Evolutionary conservation across 2,797 vertebrate species (phyloP).

Genomic region (Brachyalestes nurse): DNA sequence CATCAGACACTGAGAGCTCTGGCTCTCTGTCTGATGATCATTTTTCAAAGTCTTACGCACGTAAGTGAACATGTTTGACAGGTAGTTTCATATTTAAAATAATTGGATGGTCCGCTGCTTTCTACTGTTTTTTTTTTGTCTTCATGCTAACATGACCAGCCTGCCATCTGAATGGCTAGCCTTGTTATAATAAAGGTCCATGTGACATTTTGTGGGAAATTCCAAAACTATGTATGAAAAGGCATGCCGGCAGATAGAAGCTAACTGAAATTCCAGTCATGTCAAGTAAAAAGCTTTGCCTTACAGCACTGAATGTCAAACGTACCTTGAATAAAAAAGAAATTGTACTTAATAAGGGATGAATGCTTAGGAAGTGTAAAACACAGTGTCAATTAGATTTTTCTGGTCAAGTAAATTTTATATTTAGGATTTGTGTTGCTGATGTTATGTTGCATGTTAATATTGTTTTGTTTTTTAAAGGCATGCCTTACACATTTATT

Average conservation of each 20-base stretch:
- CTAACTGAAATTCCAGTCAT: constrained; percentile 38
- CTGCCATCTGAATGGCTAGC: not conserved
- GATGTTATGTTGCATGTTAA: not conserved
- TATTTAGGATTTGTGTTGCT: not conserved
- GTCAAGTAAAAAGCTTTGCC: constrained; percentile 27
- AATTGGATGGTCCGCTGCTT: not conserved
- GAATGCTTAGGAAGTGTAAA: not conserved
- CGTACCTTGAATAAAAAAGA: constrained; percentile 12
- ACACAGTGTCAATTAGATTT: not conserved
- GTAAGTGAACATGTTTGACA: not conserved
- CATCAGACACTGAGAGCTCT: constrained; percentile 22
- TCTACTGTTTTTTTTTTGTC: not conserved
- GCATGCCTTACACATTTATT: not conserved
- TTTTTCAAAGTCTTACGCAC: not conserved
- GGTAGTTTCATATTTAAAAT: not conserved
- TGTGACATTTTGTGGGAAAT: not conserved
- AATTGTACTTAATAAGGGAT: not conserved
- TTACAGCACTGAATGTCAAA: constrained; percentile 16
- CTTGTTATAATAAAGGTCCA: too few relatives aligned
- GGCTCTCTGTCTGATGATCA: not conserved
- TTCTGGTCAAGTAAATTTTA: not conserved
- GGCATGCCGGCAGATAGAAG: constrained; percentile 25
- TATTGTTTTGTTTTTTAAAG: not conserved
- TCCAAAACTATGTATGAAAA: not conserved
- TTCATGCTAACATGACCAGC: not conserved